Evolutionary conservation across 2,888 invertebrate species (phyloP).

Genomic region (Smittia aterrima): DNA sequence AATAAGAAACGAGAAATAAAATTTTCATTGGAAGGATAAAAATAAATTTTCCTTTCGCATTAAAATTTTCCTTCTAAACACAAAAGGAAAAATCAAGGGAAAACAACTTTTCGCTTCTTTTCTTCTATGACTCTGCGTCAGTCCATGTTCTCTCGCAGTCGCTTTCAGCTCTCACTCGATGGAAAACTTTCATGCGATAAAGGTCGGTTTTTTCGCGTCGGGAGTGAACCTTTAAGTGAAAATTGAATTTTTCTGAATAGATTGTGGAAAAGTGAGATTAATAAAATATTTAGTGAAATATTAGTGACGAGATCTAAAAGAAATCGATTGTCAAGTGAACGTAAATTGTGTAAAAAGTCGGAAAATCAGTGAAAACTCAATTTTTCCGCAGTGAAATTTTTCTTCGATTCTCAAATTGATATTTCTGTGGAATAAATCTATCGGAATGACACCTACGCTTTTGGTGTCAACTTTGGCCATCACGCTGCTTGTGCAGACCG

Average conservation of each 20-base stretch:
- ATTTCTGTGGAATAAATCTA: slow-evolving; percentile 37
- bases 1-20: too few relatives aligned
- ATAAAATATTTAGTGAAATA: slow-evolving; percentile 15
- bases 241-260: slow-evolving; percentile 35
- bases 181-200: slow-evolving; percentile 25
- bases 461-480: slow-evolving; percentile 29
- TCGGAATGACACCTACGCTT: slow-evolving; percentile 33
- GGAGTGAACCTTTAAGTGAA: slow-evolving; percentile 27
- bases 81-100: too few relatives aligned
- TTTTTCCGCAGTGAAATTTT: slow-evolving; percentile 35
- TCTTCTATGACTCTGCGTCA: too few relatives aligned
- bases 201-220: slow-evolving; percentile 31
- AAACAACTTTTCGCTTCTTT: not conserved
- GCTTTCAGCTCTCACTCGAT: slow-evolving; percentile 31
- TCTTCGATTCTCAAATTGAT: slow-evolving; percentile 9
- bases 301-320: not conserved
- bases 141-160: not conserved
- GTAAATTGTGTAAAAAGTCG: not conserved
- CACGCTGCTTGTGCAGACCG: slow-evolving; percentile 11
- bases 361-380: slow-evolving; percentile 23
- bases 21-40: too few relatives aligned
- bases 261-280: slow-evolving; percentile 22
- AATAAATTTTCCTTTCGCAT: too few relatives aligned
- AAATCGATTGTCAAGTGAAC: not conserved
- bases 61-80: too few relatives aligned